A percentile compares a stretch with the other conserved stretches of the same genome.
Conservation (phyloP, 2,888 invertebrate species). For the Drosophila sordidula region DNA sequence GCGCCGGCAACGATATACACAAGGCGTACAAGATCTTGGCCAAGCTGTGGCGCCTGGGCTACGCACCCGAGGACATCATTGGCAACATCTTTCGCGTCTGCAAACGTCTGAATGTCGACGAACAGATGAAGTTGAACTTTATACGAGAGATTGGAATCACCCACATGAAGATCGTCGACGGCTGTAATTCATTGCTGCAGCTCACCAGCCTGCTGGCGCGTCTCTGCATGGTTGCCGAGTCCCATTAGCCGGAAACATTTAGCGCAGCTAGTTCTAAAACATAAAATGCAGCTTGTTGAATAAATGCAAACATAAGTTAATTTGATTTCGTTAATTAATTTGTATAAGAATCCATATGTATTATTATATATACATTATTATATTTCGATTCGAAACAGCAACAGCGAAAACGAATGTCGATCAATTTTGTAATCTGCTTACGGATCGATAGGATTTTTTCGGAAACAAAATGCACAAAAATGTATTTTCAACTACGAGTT, state of each 20-base stretch:
- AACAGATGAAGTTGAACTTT: constrained; percentile 92
- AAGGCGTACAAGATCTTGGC: constrained; percentile 95
- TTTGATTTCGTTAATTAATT: constrained; percentile 14
- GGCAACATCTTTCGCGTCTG: constrained; percentile 97
- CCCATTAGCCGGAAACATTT: constrained; percentile 39
- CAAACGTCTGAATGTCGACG: constrained; percentile 93
- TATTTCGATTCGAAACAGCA: no score
- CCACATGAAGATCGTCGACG: constrained; percentile 96
- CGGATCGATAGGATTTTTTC: no score
- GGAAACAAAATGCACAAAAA: no score
- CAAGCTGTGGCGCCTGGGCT: constrained; percentile 96
- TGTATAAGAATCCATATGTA: no score
- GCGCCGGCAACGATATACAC: constrained; percentile 92
- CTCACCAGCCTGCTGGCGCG: constrained; percentile 95
- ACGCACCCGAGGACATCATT: constrained; percentile 98
- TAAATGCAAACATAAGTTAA: constrained; percentile 11
- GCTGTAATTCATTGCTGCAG: constrained; percentile 94
- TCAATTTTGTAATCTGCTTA: no score
- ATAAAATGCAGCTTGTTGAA: constrained; percentile 31
- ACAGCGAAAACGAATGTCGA: no score
- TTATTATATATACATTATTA: no score
- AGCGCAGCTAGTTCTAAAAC: not conserved
- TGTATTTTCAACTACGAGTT: no score
- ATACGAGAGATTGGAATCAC: constrained; percentile 96
- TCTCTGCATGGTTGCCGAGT: constrained; percentile 87